Evolutionary conservation across 2,797 vertebrate species (phyloP), one percentile per base, ranked within the genome.

Genomic region (Sebastes elongatus): DNA sequence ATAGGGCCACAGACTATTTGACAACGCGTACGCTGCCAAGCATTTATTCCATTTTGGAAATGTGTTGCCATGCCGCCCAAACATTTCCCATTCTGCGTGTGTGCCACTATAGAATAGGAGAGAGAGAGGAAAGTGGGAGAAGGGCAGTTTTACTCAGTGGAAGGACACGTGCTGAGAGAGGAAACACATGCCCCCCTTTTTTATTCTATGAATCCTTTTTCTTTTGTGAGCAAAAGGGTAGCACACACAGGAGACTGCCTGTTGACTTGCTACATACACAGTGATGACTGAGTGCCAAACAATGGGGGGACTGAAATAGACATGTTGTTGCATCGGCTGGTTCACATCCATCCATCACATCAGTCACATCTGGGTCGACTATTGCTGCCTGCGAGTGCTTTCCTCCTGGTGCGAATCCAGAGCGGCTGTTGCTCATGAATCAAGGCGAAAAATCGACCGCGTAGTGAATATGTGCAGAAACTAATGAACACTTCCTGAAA

Each of bases 251-350:
- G 86, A 90, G 89, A 76, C 83, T 62, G 87, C 28, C 81, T 92
- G 88, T 89, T 90, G 90, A 92, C 84, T 89, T 63, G 82, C 73
- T 85, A 23, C 83, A 81, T 71, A 81, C 87, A 92, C 87, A 76
- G 83, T 53, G 91, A 88, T 84, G 92, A 92, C 86, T 91, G 90
- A 94, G 78, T 61, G 75, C 85, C 91, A 92, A 93, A 95, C 93
- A 94, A 95, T 93, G 83, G 91, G 73, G 73, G 55, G 86, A 89
- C 92, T 88, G 90, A 95, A 94, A 94, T 95, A 95, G 93, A 91
- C 81, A 74, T 93, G 90, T 91, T 92, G 84, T 90, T 89, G 83
- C 80, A 83, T 74, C 6, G 71, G 78, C 86, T 84, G 90, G 83
- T 85, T 87, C 53, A 71, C 79, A 81, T 92, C 57, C 86, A 91